Evolutionary conservation across 2,113 vertebrate genomes (phyloP), one percentile per base, ranked within the genome.

Genomic region (Mormyrus iriodes): DNA sequence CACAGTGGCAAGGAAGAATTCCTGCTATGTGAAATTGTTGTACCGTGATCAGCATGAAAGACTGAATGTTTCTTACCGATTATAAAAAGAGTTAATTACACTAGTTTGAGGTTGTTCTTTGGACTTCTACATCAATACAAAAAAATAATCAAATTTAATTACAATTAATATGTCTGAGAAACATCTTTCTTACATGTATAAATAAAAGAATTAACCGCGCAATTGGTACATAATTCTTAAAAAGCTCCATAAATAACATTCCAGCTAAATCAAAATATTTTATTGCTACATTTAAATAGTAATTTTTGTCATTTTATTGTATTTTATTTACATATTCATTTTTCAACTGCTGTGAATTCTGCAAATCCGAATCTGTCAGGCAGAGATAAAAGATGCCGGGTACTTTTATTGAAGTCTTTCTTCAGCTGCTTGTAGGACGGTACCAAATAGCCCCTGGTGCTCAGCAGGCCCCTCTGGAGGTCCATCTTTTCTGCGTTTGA

Each of bases 401-500:
- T 58, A 89, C 88, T 61, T 89, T 58, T 89, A 79, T 31, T 84
- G 24, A 15, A n/a, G 51, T 31, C 49, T 44, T 31, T 85, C 88
- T 48, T 3, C 5, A 5, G 39, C 8, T 21, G 21, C 53, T 49
- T 84, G 39, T 9, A 13, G 35, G 15, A 35, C 17, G 31, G 31
- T 2, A 2, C 13, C 82, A 79, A 21, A 89, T 2, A 83, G 19
- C 13, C 27, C 51, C 35, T 46, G 51, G 2, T 83, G 53, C 39
- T 58, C 35, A n/a, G 35, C 19, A 0, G n/a, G 10, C 4, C 27
- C n/a, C 19, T 46, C 39, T 6, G 35, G 35, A 8, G 15, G 76
- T 0, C 58, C 19, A 3, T 52, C 76, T 48, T 13, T 46, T 15
- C 79, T 84, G 31, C 42, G 12, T 61, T 83, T 89, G 3, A 89